Percentiles rank a stretch among this genome's conserved stretches.
Evolutionary conservation across 2,888 invertebrate species (phyloP).

Genomic region (Megastigmus dorsalis): DNA sequence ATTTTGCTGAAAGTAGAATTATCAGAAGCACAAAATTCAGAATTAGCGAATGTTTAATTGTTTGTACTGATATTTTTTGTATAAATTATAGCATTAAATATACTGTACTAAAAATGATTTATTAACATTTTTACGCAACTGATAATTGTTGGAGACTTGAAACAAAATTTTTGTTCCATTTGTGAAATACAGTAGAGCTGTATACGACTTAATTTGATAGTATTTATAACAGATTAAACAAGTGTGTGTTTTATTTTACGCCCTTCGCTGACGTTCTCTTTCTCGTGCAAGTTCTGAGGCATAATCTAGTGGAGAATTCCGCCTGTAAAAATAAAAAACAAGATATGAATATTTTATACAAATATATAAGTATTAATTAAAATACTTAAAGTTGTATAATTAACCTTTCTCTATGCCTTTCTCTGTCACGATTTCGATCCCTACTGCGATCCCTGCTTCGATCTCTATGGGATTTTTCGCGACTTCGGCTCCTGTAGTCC

Average conservation of each 20-base stretch:
- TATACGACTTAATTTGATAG: slow-evolving; percentile 29
- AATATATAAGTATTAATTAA: neutral
- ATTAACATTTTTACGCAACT: neutral
- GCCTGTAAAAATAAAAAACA: slow-evolving; percentile 60
- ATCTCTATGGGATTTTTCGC: slow-evolving; percentile 68
- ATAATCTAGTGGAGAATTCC: slow-evolving; percentile 70
- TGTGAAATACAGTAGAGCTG: slow-evolving; percentile 61
- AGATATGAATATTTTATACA: neutral
- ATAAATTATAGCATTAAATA: slow-evolving; percentile 15
- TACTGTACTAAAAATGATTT: slow-evolving; percentile 9
- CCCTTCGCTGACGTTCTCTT: slow-evolving; percentile 72
- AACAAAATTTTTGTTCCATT: slow-evolving; percentile 54
- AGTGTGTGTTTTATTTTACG: slow-evolving; percentile 58
- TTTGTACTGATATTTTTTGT: slow-evolving; percentile 15
- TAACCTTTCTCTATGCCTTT: slow-evolving; percentile 62
- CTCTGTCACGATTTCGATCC: slow-evolving; percentile 69
- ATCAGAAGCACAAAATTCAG: slow-evolving; percentile 8
- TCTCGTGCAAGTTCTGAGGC: slow-evolving; percentile 72
- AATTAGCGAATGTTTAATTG: neutral
- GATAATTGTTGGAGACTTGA: neutral
- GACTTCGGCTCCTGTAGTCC: slow-evolving; percentile 72
- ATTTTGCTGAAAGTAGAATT: neutral
- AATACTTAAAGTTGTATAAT: neutral
- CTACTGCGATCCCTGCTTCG: slow-evolving; percentile 65
- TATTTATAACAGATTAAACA: slow-evolving; percentile 43